Evolutionary conservation across 2,888 invertebrate genomes (phyloP), one percentile per base, ranked within the genome.

Genomic region (Cephalotes varians): DNA sequence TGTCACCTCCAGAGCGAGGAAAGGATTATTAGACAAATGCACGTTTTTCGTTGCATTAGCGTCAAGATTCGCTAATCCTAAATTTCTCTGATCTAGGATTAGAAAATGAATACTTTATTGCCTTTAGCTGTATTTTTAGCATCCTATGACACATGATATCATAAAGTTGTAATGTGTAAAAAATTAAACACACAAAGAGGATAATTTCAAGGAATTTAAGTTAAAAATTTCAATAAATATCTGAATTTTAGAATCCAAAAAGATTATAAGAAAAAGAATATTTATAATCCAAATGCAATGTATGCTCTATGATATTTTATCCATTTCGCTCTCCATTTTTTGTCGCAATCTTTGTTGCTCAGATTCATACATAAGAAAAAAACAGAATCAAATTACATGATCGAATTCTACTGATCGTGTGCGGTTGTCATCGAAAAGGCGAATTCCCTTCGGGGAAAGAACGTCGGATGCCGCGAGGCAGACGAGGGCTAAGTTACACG

Each of bases 401-500:
- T 79, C 34, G 71, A 71, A 64, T 81, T 77, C 84, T 51, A 82
- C 72, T 60, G 85, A 89, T 86, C 74, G 80, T 86, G 84, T 83
- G 77, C 86, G 81, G 90, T 90, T 90, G 89, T 90, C 89, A 90
- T 90, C 90, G 86, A 87, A 85, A 74, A 87, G 44, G 84, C 90
- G 83, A 86, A 84, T 84, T 88, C 74, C 83, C 85, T 76, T 85
- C 77, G 84, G 85, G 88, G 69, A 88, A 86, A 84, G 88, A 81
- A 79, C 81, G 76, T 40, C 56, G 72, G 54, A 72, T n/a, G 84
- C 82, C 83, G 85, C 81, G 74, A 81, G 81, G 83, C 81, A 82
- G 47, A n/a, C 81, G 82, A 88, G 87, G 81, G 67, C 86, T 85
- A 86, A 90, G 86, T 90, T 90, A 85, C 91, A 91, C 88, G 92